Conservation (phyloP, 1,140 invertebrate species). For the Chrysopa pallens region DNA sequence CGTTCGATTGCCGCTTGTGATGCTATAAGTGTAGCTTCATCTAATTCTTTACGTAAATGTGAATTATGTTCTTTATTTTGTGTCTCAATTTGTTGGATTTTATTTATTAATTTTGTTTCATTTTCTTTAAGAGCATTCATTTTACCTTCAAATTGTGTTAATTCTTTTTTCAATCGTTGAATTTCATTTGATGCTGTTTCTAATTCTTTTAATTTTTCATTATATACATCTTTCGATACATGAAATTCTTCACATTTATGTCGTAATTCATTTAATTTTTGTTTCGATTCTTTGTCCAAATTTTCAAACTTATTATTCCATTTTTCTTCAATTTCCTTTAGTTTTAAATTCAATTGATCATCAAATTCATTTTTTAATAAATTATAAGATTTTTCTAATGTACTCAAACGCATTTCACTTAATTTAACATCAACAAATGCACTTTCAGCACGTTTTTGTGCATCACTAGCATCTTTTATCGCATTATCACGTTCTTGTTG, state of each 20-base stretch:
- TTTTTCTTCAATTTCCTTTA: conserved; percentile 11
- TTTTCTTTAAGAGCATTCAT: not conserved
- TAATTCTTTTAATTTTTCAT: conserved; percentile 13
- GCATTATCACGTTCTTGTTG: conserved; percentile 2
- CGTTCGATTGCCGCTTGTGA: conserved; percentile 41
- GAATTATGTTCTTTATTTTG: not conserved
- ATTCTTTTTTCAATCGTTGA: conserved; percentile 15
- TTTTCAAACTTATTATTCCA: conserved; percentile 7
- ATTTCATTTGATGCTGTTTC: conserved; percentile 12
- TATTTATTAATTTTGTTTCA: not conserved
- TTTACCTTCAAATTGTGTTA: not conserved
- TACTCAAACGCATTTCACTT: conserved; percentile 1
- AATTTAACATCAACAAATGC: not conserved
- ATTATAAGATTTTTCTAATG: conserved; percentile 1
- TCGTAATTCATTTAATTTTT: conserved; percentile 8
- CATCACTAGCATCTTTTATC: not conserved
- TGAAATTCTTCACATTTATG: conserved; percentile 13
- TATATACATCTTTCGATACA: conserved; percentile 10
- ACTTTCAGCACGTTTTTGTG: conserved; percentile 2
- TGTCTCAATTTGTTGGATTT: not conserved
- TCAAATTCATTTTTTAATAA: conserved; percentile 10
- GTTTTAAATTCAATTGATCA: conserved; percentile 14
- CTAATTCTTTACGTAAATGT: conserved; percentile 20
- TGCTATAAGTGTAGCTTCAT: conserved; percentile 27
- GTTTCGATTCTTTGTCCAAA: conserved; percentile 3